A percentile compares a stretch with the other conserved stretches of the same genome.
phyloP scores from a whole-genome alignment of 2,797 vertebrate genomes.

The Sebastes oblongus region DNA sequence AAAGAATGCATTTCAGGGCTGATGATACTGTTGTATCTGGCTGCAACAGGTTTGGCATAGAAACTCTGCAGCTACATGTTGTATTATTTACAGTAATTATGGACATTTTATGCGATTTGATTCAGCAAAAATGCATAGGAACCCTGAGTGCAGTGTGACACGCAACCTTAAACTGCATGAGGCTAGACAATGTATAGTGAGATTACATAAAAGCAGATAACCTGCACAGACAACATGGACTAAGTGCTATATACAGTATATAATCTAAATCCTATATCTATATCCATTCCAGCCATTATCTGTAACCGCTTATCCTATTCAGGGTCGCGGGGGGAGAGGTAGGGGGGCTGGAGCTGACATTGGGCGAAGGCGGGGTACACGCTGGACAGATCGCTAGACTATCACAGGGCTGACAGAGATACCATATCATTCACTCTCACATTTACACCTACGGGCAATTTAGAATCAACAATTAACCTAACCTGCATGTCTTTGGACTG shows the following conservation, averaged over 20 bases:
- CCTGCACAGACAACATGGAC: background rate
- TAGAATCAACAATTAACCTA: too few species aligned
- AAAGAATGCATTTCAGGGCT: background rate
- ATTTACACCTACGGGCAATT: too few species aligned
- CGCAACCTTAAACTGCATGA: background rate
- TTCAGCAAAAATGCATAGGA: background rate
- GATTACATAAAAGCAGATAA: constrained; percentile 42
- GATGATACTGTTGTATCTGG: background rate
- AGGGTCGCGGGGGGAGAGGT: too few species aligned
- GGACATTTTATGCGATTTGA: background rate
- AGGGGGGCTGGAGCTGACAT: too few species aligned
- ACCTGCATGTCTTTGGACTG: too few species aligned
- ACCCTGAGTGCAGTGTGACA: background rate
- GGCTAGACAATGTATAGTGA: background rate
- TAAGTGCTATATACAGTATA: background rate
- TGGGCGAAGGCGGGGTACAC: too few species aligned
- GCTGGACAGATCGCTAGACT: too few species aligned
- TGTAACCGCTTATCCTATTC: background rate
- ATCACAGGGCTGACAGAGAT: too few species aligned
- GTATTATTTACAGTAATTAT: background rate
- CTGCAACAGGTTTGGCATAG: background rate
- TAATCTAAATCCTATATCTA: background rate
- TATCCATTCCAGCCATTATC: background rate
- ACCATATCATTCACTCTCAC: too few species aligned
- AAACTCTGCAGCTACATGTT: background rate